Evolutionary conservation across 2,113 vertebrate genomes (phyloP), one percentile per base, ranked within the genome.

Genomic region (Condylura cristata): DNA sequence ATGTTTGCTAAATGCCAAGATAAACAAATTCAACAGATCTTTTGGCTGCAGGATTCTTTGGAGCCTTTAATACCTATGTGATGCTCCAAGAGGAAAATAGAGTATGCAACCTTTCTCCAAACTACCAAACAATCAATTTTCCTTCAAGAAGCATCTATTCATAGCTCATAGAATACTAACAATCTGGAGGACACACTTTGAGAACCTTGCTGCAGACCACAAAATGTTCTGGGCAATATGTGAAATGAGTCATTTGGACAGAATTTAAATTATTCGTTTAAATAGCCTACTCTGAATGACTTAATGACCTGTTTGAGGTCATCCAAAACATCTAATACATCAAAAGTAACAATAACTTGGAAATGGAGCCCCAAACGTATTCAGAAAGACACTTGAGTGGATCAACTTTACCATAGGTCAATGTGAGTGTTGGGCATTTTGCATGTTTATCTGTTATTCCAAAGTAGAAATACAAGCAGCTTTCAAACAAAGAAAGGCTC

Each of bases 401-500:
- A 58, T 92, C 63, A 46, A 30, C 78, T 96, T 95, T 90, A 65
- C 80, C 39, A 13, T 0, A 84, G 24, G 53, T 85, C 30, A 68
- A 8, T 82, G n/a, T 91, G 56, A 94, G 58, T 48, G 24, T 3
- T 95, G 44, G 13, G 32, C 12, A 86, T 0, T 76, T 8, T 12
- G 1, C 72, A 92, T 90, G 61, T 51, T 74, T 84, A 82, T 90
- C 70, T 80, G 65, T 93, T 24, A n/a, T 90, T 66, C 89, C 34
- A 75, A 88, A 80, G 11, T 90, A 82, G 92, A 95, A 95, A 72
- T 51, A 56, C 12, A 46, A 30, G 17, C 6, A 65, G 17, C 48
- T 95, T 80, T 96, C 74, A 75, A 94, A 90, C 72, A 48, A 92
- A 79, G 32, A 74, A 85, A 48, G 6, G 24, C 83, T 86, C 37